Base-by-base conservation (phyloP, 2,113 vertebrate genomes). In the Anhinga anhinga region DNA sequence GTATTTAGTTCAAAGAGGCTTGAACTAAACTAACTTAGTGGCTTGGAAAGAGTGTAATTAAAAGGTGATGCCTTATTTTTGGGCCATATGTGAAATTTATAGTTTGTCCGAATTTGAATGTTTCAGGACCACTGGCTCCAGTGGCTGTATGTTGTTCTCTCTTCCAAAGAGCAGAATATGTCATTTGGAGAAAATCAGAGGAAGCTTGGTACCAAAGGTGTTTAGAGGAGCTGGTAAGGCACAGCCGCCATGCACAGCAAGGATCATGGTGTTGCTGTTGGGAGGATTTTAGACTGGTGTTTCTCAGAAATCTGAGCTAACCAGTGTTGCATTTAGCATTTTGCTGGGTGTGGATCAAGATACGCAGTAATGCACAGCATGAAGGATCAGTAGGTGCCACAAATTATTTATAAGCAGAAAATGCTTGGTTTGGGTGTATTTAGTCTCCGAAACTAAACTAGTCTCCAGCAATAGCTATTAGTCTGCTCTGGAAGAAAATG, bases 291-390 rank as follows among this genome's bases (percentile, higher is more conserved):
- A 69, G 65, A 13, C 53, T 52, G 36, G 18, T 53, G n/a, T 93
- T 95, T 89, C 93, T 87, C 56, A 79, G 83, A 88, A 91, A 95
- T 92, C 95, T 85, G 81, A 66, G 73, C 90, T 92, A 71, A 56
- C 16, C 7, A 9, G 29, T 76, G 56, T 71, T 61, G 47, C 44
- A 23, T 84, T 56, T 40, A 20, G 13, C 34, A 13, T 78, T 88
- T 91, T 76, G 42, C 83, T 87, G 73, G 78, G 83, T 0, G 3
- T 87, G 72, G 36, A 22, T 56, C 5, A 23, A 88, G 88, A 74
- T 84, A 67, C 0, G 5, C 74, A 82, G 40, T 53, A 59, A 72
- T 26, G 22, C 13, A 14, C 53, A 73, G 74, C 30, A 11, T 29
- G 40, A 56, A 56, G 38, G 62, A 85, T 61, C 36, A 53, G 45